These are phyloP conservation scores for Platysternon megacephalum DNA, from an alignment of 2,113 vertebrate genomes.

Conservation along the genomic window DNA sequence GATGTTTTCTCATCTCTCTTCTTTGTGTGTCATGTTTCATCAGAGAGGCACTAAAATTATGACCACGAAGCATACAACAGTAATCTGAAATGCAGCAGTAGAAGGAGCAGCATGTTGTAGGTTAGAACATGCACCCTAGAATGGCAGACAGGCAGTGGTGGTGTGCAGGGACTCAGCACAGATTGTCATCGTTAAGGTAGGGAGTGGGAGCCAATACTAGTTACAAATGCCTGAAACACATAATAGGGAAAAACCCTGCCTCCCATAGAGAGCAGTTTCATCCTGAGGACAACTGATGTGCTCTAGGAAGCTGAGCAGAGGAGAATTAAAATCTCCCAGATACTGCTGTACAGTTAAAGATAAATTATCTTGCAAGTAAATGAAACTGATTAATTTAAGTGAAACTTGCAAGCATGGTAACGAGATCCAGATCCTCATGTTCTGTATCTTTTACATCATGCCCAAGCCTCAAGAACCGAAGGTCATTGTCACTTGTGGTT, in stretches of 20 bases:
- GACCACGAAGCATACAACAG: accelerated
- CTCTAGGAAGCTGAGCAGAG: background rate
- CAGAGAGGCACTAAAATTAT: accelerated
- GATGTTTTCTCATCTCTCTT: background rate
- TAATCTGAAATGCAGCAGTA: background rate
- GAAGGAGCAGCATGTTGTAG: background rate
- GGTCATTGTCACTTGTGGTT: background rate
- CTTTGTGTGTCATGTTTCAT: background rate
- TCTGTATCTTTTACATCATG: background rate
- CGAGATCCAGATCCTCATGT: background rate
- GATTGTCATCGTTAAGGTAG: background rate
- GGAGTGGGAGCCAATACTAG: background rate
- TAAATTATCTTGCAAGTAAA: constrained; percentile 4
- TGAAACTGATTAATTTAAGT: background rate
- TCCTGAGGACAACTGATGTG: background rate
- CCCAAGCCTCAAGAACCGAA: background rate
- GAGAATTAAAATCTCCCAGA: background rate
- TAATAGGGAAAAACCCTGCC: background rate
- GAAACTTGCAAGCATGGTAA: background rate
- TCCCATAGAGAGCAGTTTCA: background rate
- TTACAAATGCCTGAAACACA: background rate
- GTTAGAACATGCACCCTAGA: accelerated
- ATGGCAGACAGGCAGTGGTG: background rate
- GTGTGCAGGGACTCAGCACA: background rate
- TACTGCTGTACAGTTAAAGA: background rate